Base-by-base conservation (phyloP, 1,140 invertebrate genomes). In the Conus betulinus region DNA sequence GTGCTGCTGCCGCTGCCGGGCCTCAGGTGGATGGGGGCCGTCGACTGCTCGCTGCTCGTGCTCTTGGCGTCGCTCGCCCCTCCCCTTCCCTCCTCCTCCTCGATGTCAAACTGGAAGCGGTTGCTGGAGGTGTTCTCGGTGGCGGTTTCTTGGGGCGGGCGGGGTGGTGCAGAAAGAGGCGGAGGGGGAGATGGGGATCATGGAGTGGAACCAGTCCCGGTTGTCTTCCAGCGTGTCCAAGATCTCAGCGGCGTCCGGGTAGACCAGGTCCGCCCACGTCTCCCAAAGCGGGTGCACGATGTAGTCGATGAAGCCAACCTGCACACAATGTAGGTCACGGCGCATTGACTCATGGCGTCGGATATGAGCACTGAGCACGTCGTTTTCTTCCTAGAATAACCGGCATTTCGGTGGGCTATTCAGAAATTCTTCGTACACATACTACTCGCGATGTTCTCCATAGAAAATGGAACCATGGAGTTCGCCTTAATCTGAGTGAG, bases 241-340 rank as follows among this genome's bases (percentile, higher is more conserved):
- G 91, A 99, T 99, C 85, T 99, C 98, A 95, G 99, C 98, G 17
- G 99, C 99, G 95, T 99, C 99, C 0, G 99, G 99, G 96, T 99
- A 98, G 4, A 99, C 99, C 55, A 99, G 96, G 95, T 99, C 99
- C 17, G 98, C 99, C n/a, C 99, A 99, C 6, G 99, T 99, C 95
- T 99, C 99, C 98, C 98, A 99, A 27, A 99, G 95, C 13, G 99
- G 99, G 96, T 99, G 99, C 7, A 99, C 98, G 93, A 99, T 99
- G 95, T 99, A 99, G 96, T 99, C 99, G 93, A 99, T 99, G 94
- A 99, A 99, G 90, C 99, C 99, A 93, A 99, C 98, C 97, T 98
- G 95, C 79, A 87, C 17, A n/a, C 67, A 71, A 39, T 39, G 39
- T 3, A 39, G 3, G 39, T 39, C 39, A 3, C 39, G 39, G 39